These are phyloP conservation scores for Pygmarrhopalites habei DNA, from an alignment of 1,140 invertebrate species.

Conservation along the genomic window DNA sequence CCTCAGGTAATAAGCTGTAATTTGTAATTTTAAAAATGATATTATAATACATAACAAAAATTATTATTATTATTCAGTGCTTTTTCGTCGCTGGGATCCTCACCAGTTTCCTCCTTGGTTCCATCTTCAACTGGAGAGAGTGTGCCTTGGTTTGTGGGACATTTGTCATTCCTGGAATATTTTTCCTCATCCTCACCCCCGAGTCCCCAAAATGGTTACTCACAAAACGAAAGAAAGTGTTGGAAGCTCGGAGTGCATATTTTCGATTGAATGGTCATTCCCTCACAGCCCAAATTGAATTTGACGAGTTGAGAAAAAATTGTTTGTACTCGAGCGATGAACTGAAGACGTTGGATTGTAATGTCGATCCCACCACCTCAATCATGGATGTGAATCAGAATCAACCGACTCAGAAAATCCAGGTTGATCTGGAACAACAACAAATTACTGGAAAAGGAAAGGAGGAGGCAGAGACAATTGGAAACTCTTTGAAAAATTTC, in stretches of 20 bases:
- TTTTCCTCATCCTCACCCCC: constrained; percentile 23
- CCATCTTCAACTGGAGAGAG: constrained; percentile 21
- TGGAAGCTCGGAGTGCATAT: constrained; percentile 8
- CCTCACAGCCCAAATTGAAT: background rate
- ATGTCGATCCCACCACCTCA: background rate
- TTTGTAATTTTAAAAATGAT: too few species aligned
- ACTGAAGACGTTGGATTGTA: too few species aligned
- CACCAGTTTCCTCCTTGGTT: constrained; percentile 22
- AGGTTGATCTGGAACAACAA: too few species aligned
- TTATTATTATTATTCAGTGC: constrained; percentile 11
- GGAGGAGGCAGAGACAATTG: too few species aligned
- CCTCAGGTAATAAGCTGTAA: constrained; percentile 26
- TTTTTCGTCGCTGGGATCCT: constrained; percentile 28
- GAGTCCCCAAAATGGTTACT: constrained; percentile 35
- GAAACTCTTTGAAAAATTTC: too few species aligned
- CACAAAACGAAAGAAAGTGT: background rate
- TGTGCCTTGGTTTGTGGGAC: constrained; percentile 15
- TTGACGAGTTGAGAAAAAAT: background rate
- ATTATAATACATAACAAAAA: too few species aligned
- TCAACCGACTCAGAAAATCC: background rate
- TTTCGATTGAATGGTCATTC: constrained; percentile 2
- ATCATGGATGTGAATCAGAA: constrained; percentile 6
- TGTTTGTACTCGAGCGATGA: too few species aligned
- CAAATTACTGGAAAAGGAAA: too few species aligned
- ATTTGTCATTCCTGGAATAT: constrained; percentile 18